Evolutionary conservation across 1,140 invertebrate species (phyloP), one percentile per base, ranked within the genome.

Genomic region (Schlechtendalia chinensis): DNA sequence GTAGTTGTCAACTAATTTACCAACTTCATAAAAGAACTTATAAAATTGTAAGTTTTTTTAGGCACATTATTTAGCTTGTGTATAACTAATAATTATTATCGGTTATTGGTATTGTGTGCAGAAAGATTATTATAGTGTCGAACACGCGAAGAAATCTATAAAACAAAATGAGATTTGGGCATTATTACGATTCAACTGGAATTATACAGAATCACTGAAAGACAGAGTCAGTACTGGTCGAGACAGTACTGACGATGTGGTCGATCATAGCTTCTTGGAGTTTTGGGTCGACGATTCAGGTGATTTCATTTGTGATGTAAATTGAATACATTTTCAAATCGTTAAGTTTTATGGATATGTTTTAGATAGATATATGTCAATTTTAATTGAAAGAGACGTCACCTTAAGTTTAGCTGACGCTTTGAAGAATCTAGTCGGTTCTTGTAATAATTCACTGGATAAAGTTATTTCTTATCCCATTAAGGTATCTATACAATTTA

Each of bases 1-100:
- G 82, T 86, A 94, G 58, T 85, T 95, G 94, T 87, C 88, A 90
- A 83, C 94, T 91, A 86, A 84, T 95, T 82, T 85, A 93, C 54
- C 88, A 89, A 83, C 85, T 96, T 45, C 87, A 90, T 81, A 88
- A 89, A 81, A 87, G 89, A 81, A 88, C 89, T 19, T 85, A 88
- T 74, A 87, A 88, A 83, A 85, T 91, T 86, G 90, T 91, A 83
- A 89, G 88, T 61, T 17, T 39, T 3, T 39, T 39, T 39, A 39
- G 32, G 3, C 8, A 39, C 32, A 8, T 8, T 3, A 39, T 39
- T 22, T 4, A 58, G 12, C n/a, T 22, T 24, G 19, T 22, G 1
- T 58, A 24, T 58, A 58, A 56, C 12, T 12, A 14, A 1, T 58
- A 58, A 58, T 58, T 63, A 63, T 19, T 69, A 59, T 16, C 29